Base-by-base conservation (phyloP, 2,797 vertebrate species). In the Luscinia megarhynchos region DNA sequence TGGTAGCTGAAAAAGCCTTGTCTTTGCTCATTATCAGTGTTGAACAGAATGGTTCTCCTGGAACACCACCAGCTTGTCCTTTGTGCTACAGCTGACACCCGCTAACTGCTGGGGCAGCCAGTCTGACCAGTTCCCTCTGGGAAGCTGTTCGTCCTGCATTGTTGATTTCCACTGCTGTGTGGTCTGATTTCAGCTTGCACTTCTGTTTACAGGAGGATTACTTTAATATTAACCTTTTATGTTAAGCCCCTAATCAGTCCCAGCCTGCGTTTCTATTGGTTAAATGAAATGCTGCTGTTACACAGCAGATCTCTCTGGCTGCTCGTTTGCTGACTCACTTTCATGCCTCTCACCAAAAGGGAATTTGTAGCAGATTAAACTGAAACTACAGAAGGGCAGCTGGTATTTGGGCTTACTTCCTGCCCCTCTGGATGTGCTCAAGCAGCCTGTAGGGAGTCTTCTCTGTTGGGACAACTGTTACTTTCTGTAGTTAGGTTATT, bases 311-410 rank as follows among this genome's bases (percentile, higher is more conserved):
- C 54, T 67, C 63, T 50, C 58, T 22, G 58, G 17, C 63, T 48
- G 70, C 76, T 90, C 5, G 0, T 93, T 89, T 95, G 95, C 74
- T 94, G 96, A 94, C 84, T 87, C 75, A 85, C 57, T 78, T 81
- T 43, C 54, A 41, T 63, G 50, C 66, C 61, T 79, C 41, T 41
- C 63, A 73, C 57, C 29, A 14, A 64, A 80, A 76, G 50, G 91
- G 66, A 82, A 55, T 70, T 79, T 70, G 27, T 61, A 73, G 88
- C 54, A 91, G 70, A 68, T 84, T 78, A 73, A 84, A 75, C 38
- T 82, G 81, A 85, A 92, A 74, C 64, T 74, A 32, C 36, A 89
- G 54, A 74, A 77, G 24, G 22, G 13, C 18, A 14, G 58, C 45
- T 85, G 53, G 2, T 61, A 8, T 58, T 81, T 59, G 40, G 40